These are phyloP conservation scores for Morone saxatilis DNA, from an alignment of 2,113 vertebrate species.

Conservation along the genomic window DNA sequence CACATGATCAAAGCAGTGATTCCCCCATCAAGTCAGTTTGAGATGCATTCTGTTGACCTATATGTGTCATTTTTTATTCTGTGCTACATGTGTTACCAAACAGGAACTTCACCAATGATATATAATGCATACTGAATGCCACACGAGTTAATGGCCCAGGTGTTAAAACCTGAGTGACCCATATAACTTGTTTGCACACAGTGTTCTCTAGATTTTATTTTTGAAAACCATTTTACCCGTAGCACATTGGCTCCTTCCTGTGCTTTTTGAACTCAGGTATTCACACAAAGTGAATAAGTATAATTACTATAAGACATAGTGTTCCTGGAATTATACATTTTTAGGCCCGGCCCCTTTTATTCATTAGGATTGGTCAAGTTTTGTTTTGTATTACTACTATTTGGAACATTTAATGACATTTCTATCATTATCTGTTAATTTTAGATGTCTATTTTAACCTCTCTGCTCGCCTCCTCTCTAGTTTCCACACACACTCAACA, in stretches of 20 bases:
- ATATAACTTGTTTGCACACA: conserved; percentile 30
- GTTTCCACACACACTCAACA: conserved; percentile 4
- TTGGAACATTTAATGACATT: background rate
- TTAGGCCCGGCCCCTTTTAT: too few species aligned
- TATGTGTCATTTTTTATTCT: conserved; percentile 70
- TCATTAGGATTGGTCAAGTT: background rate
- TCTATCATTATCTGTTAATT: background rate
- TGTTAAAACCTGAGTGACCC: conserved; percentile 45
- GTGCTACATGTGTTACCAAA: conserved; percentile 37
- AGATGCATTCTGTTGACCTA: conserved; percentile 72
- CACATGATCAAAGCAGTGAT: conserved; percentile 73
- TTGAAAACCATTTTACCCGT: background rate
- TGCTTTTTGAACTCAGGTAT: background rate
- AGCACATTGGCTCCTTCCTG: background rate
- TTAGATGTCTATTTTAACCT: background rate
- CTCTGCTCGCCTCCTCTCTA: background rate
- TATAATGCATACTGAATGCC: conserved; percentile 33
- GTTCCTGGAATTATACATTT: background rate
- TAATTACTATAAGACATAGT: background rate
- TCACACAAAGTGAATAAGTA: too few species aligned
- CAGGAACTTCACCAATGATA: conserved; percentile 36
- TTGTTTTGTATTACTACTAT: background rate
- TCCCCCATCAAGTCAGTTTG: conserved; percentile 51
- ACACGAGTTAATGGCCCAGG: conserved; percentile 44
- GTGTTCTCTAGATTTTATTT: background rate